Evolutionary conservation across 2,797 vertebrate species (phyloP).

Genomic region (Prunella strophiata): DNA sequence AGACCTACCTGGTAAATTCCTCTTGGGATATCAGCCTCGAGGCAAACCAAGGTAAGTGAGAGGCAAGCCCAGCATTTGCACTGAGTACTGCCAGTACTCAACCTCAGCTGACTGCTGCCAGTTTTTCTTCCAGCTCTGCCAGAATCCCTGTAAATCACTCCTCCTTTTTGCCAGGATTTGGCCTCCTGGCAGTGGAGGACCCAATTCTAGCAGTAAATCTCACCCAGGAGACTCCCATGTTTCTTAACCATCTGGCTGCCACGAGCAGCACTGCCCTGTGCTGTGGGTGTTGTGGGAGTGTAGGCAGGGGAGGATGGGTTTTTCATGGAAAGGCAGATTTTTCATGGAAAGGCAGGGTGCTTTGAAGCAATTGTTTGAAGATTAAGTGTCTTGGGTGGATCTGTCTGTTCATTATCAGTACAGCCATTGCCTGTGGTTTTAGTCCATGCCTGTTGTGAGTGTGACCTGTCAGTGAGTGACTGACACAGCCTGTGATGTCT

Average conservation of each 20-base stretch:
- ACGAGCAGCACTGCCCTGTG: background rate
- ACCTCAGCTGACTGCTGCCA: background rate
- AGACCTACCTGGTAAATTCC: slow-evolving; percentile 97
- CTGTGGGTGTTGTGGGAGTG: background rate
- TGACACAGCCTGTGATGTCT: background rate
- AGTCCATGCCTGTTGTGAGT: background rate
- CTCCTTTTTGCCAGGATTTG: background rate
- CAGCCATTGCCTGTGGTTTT: background rate
- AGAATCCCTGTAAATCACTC: background rate
- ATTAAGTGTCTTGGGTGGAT: background rate
- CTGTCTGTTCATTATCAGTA: background rate
- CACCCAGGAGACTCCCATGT: background rate
- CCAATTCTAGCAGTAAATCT: background rate
- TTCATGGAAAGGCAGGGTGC: background rate
- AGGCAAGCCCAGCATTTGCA: background rate
- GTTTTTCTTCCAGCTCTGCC: background rate
- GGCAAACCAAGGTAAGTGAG: slow-evolving; percentile 92
- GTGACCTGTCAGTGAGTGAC: background rate
- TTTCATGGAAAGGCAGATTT: background rate
- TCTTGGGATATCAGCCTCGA: slow-evolving; percentile 98
- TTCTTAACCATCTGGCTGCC: background rate
- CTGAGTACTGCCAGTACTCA: background rate
- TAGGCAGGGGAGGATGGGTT: background rate
- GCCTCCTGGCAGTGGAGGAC: background rate
- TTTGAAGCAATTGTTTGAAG: background rate